A percentile compares a stretch with the other conserved stretches of the same genome.
Evolutionary conservation across 2,888 invertebrate species (phyloP).

Genomic region (Fragum sueziense): DNA sequence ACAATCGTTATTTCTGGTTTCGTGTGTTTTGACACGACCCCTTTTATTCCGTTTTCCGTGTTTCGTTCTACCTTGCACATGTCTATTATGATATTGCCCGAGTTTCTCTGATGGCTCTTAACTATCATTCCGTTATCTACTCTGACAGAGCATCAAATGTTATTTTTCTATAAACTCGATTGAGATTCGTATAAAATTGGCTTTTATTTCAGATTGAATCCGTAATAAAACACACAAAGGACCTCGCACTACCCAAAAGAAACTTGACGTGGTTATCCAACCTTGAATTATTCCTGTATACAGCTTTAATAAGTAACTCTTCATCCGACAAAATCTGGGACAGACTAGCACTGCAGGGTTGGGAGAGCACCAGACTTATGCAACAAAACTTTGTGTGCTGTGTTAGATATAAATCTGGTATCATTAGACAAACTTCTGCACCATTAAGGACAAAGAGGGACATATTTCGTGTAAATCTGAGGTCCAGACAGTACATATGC

Average conservation of each 20-base stretch:
- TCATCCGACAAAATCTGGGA: neutral
- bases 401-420: neutral
- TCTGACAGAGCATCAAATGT: no score
- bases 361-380: neutral
- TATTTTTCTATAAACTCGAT: no score
- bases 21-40: no score
- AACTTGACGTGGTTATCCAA: neutral
- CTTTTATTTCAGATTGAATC: neutral
- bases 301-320: conserved; percentile 1
- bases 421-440: neutral
- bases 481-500: neutral
- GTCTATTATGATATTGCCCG: no score
- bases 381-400: conserved; percentile 3
- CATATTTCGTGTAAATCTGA: neutral
- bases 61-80: no score
- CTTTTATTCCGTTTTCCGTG: no score
- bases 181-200: no score
- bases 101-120: no score
- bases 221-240: neutral
- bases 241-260: neutral
- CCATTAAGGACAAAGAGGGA: no score
- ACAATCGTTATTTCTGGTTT: no score
- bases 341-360: conserved; percentile 3
- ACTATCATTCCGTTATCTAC: no score
- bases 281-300: neutral